These are phyloP conservation scores for Cecidostiba fungosa DNA, from an alignment of 2,888 invertebrate species.

Conservation along the genomic window DNA sequence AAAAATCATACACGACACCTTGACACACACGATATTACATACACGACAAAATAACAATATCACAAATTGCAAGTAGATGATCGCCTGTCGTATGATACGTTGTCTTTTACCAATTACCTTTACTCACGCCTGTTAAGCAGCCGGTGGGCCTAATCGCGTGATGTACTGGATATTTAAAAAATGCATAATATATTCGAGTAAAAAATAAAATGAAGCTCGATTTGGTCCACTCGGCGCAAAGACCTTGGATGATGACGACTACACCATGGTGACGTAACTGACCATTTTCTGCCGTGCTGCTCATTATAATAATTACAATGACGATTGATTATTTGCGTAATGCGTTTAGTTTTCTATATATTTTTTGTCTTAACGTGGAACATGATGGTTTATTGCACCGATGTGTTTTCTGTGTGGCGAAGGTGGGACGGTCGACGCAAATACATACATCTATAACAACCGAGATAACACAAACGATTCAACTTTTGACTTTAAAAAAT, in stretches of 20 bases:
- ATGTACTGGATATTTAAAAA: neutral
- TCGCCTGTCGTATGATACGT: constrained; percentile 78
- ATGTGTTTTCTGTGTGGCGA: constrained; percentile 77
- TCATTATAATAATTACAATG: constrained; percentile 65
- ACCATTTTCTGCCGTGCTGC: constrained; percentile 67
- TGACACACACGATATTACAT: constrained; percentile 49
- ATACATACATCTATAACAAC: neutral
- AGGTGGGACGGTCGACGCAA: constrained; percentile 73
- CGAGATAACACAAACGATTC: neutral
- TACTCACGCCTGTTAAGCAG: constrained; percentile 70
- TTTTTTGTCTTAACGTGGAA: constrained; percentile 67
- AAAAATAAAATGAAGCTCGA: constrained; percentile 18
- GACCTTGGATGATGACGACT: constrained; percentile 59
- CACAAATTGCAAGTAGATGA: constrained; percentile 67
- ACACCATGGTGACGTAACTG: constrained; percentile 60
- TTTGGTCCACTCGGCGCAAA: constrained; percentile 52
- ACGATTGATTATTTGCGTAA: constrained; percentile 64
- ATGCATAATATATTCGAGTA: neutral
- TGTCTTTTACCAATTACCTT: constrained; percentile 74
- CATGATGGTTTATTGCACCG: constrained; percentile 74
- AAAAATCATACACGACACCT: constrained; percentile 48
- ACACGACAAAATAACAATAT: constrained; percentile 59
- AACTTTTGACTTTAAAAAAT: neutral
- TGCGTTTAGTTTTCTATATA: constrained; percentile 48
- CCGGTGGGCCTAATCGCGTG: constrained; percentile 57